Base-by-base conservation (phyloP, 92 coral and sea anemone species). In the Palythoa grandis region DNA sequence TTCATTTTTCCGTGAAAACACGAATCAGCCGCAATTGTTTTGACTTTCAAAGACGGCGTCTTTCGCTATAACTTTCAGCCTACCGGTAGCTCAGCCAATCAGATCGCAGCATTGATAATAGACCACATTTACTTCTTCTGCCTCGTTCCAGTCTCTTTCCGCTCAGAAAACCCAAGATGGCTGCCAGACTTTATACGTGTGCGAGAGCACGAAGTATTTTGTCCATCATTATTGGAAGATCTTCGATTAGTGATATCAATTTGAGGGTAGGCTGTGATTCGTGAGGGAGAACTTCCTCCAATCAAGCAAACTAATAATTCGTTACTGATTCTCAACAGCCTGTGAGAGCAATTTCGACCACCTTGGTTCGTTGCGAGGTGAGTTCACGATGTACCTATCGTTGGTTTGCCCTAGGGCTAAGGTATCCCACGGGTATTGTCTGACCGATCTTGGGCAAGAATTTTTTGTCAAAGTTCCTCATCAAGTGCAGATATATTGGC, bases 291-390 rank as follows among this genome's bases (percentile, higher is more conserved):
- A 56, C 23, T 9, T n/a, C 13, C 25, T 57, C 2, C 50, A 43
- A 11, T 13, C 29, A 14, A 57, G 37, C 43, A 57, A 15, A 17
- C 48, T 15, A 54, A 77, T 9, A 37, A 19, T 16, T 7, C 24
- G 1, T 12, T 56, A 17, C 17, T 52, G 13, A 22, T 77, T 24
- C 17, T 76, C 72, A 76, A 7, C 84, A 88, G 85, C 24, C 73
- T 17, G 38, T 78, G 52, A 87, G 92, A 61, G 86, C 86, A 10
- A 24, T 86, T 63, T 86, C 89, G 2, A 86, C 83, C 10, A 89
- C 92, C 17, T 23, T 65, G 22, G 50, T 48, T 11, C 50, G 76
- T 66, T 9, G 13, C 40, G 74, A 67, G 22, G 76, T 70, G 58
- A 82, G 73, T 43, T 43, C 9, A 43, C 50, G 3, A 43, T 15